These are phyloP conservation scores for Blastomussa wellsi DNA, from an alignment of 92 coral and sea anemone genomes.

Conservation along the genomic window DNA sequence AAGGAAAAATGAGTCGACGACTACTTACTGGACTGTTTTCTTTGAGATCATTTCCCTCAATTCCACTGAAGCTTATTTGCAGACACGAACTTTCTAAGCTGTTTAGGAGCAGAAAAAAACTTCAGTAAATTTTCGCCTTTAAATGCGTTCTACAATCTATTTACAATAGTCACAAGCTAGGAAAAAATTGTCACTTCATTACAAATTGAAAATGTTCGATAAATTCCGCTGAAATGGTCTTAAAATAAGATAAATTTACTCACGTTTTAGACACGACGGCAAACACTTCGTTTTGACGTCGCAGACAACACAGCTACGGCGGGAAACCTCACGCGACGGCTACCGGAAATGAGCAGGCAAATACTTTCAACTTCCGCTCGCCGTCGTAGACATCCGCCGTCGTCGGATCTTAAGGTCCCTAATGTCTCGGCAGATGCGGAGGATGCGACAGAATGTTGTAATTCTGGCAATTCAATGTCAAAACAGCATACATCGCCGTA, in stretches of 20 bases:
- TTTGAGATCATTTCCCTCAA: slow-evolving; percentile 17
- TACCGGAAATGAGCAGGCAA: no score
- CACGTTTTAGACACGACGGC: slow-evolving; percentile 49
- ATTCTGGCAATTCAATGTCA: no score
- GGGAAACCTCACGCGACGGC: slow-evolving; percentile 34
- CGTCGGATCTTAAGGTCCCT: no score
- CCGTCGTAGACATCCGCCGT: no score
- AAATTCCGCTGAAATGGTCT: slow-evolving; percentile 49
- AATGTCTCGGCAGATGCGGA: no score
- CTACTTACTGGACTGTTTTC: slow-evolving; percentile 38
- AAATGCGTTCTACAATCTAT: slow-evolving; percentile 33
- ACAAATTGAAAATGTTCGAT: slow-evolving; percentile 37
- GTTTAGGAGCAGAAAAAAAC: slow-evolving; percentile 31
- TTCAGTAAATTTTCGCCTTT: slow-evolving; percentile 36
- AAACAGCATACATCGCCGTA: no score
- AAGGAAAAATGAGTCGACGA: slow-evolving; percentile 29
- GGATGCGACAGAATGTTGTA: no score
- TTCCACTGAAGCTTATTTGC: slow-evolving; percentile 5
- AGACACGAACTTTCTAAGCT: slow-evolving; percentile 44
- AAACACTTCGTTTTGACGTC: slow-evolving; percentile 39
- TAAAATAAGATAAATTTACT: slow-evolving; percentile 38
- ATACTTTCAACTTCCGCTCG: no score
- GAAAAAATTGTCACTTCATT: slow-evolving; percentile 37
- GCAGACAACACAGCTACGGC: slow-evolving; percentile 27
- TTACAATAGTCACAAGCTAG: slow-evolving; percentile 41